Conservation (phyloP, 2,888 invertebrate species). For the Drosophila nr. perissopoda region DNA sequence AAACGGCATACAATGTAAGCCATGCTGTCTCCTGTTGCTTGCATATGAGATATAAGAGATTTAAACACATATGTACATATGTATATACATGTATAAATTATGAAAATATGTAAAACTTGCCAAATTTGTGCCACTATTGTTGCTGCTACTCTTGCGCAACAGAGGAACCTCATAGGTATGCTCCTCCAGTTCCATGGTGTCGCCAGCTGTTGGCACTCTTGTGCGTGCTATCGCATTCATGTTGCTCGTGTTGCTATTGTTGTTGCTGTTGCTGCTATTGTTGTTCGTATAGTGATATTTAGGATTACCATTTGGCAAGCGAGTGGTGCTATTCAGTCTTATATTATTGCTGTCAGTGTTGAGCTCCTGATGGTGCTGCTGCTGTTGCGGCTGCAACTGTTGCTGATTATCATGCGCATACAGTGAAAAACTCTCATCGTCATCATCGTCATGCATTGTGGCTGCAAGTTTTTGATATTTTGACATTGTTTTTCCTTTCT, state of each 20-base stretch:
- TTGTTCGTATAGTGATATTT: conserved; percentile 42
- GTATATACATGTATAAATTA: not conserved
- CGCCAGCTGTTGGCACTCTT: conserved; percentile 13
- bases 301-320: conserved; percentile 54
- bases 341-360: conserved; percentile 35
- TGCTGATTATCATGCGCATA: conserved; percentile 56
- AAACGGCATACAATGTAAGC: not conserved
- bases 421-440: conserved; percentile 60
- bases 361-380: conserved; percentile 35
- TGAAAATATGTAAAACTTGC: conserved; percentile 32
- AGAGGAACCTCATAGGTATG: conserved; percentile 78
- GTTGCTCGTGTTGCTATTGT: conserved; percentile 17
- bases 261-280: conserved; percentile 23
- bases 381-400: conserved; percentile 27
- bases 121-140: conserved; percentile 51
- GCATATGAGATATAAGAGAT: not conserved
- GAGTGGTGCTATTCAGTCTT: conserved; percentile 56
- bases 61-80: not conserved
- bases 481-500: conserved; percentile 64
- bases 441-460: conserved; percentile 61
- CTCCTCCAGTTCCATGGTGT: conserved; percentile 59
- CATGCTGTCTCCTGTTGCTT: not conserved
- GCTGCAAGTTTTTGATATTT: conserved; percentile 74
- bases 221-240: conserved; percentile 23
- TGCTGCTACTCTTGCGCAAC: conserved; percentile 48